Base-by-base conservation (phyloP, 1,140 invertebrate species). In the Ceratosolen solmsi region DNA sequence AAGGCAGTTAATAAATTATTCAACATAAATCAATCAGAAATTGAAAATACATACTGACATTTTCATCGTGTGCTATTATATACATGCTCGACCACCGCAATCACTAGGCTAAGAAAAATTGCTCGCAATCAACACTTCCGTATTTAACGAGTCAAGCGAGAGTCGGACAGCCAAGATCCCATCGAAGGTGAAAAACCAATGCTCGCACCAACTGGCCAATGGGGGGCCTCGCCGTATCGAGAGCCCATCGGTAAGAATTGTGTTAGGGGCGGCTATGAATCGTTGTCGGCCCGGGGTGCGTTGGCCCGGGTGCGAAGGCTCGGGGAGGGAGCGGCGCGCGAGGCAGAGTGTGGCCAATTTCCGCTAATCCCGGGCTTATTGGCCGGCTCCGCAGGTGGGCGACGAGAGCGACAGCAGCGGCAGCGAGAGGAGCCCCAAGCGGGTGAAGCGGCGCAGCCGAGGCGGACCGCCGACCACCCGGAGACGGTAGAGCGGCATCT, bases 401-500 rank as follows among this genome's bases (percentile, higher is more conserved):
- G 91, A 91, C 86, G 91, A 92, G 84, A 91, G 90, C 85, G 89
- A 91, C 87, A 90, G 90, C 85, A 90, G 90, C 84, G 89, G 90
- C 54, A 90, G 91, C 85, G 90, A 90, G 78, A 88, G 88, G 79
- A 88, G 89, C 76, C 88, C 90, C 75, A 90, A 91, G 80, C 89
- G 90, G 84, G 89, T 88, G 79, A 92, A 92, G 80, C 89, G 90
- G 85, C 87, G 89, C 85, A 91, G 88, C 83, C 71, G 82, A 46
- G 84, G 88, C 79, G 85, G 88, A 85, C 86, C 89, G 76, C 88
- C 87, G 80, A 88, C 89, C 41, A 88, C 88, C 78, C 87, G 94
- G 33, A 92, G 95, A 84, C 92, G 95, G 82, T 94, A 96, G 89
- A 95, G 94, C 54, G 94, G 94, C 1, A 92, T 96, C 41, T 95